These are phyloP conservation scores for Tyrophagus putrescentiae DNA, from an alignment of 1,140 invertebrate species.

Conservation along the genomic window DNA sequence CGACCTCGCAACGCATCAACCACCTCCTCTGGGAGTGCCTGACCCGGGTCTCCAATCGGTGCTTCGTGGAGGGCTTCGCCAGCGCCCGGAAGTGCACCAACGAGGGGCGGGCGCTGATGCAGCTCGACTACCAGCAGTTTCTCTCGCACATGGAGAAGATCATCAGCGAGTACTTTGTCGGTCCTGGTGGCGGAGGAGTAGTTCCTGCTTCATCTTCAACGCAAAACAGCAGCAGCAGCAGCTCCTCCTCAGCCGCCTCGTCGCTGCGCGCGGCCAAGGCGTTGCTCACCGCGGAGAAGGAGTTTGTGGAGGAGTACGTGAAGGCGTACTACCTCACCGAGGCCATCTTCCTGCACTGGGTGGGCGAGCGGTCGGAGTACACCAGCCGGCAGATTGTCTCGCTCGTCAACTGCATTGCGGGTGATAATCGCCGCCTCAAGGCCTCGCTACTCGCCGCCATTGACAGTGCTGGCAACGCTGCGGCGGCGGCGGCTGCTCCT, in stretches of 20 bases:
- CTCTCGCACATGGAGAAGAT: conserved; percentile 76
- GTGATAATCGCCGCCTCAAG: conserved; percentile 67
- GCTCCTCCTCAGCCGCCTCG: too few relatives aligned
- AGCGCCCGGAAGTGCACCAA: conserved; percentile 80
- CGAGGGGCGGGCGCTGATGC: conserved; percentile 89
- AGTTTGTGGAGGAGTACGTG: conserved; percentile 83
- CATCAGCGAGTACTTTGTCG: conserved; percentile 53
- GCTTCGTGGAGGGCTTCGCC: conserved; percentile 65
- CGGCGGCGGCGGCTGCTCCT: too few relatives aligned
- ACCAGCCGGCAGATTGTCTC: conserved; percentile 67
- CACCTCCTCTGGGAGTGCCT: conserved; percentile 69
- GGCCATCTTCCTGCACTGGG: conserved; percentile 68
- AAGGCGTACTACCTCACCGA: conserved; percentile 91
- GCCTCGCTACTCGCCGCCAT: conserved; percentile 57
- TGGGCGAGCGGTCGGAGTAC: conserved; percentile 68
- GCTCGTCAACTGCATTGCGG: conserved; percentile 66
- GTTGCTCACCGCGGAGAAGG: conserved; percentile 42
- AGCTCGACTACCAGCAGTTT: conserved; percentile 90
- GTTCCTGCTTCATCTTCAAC: not conserved
- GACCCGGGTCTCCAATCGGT: conserved; percentile 60
- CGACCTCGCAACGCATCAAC: conserved; percentile 33
- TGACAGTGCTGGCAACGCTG: too few relatives aligned
- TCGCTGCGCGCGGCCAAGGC: not conserved
- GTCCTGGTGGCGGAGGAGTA: too few relatives aligned
- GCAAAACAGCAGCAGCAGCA: not conserved